These are phyloP conservation scores for Diarsia brunnea DNA, from an alignment of 2,888 invertebrate species.

Conservation along the genomic window DNA sequence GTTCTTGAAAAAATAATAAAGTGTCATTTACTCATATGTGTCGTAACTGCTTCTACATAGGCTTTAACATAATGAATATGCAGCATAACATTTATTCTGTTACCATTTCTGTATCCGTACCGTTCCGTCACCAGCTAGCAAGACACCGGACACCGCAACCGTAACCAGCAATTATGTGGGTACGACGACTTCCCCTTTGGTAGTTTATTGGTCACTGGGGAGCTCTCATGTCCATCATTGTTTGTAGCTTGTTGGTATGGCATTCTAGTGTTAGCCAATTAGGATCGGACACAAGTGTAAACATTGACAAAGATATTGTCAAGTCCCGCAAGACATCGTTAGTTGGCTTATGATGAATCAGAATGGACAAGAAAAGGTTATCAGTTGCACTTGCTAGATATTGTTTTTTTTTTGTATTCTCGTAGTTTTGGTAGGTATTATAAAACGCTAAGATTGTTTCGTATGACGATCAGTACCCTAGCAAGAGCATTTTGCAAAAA, in stretches of 20 bases:
- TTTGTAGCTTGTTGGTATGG: not conserved
- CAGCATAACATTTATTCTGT: not conserved
- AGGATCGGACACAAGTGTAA: not conserved
- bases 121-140: not conserved
- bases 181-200: slow-evolving; percentile 16
- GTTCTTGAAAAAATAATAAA: not conserved
- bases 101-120: not conserved
- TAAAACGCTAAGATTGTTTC: not conserved
- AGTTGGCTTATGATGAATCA: not conserved
- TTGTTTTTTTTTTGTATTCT: not conserved
- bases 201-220: slow-evolving; percentile 10
- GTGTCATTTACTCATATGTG: not conserved
- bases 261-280: not conserved
- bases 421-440: not conserved
- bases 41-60: not conserved
- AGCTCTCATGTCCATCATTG: not conserved
- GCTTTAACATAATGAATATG: not conserved
- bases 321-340: not conserved
- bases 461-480: not conserved
- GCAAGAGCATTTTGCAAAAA: not conserved
- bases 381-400: not conserved
- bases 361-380: too few species aligned
- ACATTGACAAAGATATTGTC: not conserved
- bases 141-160: not conserved
- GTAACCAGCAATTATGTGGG: slow-evolving; percentile 11